Evolutionary conservation across 2,113 vertebrate genomes (phyloP), one percentile per base, ranked within the genome.

Genomic region (Nerophis ophidion): DNA sequence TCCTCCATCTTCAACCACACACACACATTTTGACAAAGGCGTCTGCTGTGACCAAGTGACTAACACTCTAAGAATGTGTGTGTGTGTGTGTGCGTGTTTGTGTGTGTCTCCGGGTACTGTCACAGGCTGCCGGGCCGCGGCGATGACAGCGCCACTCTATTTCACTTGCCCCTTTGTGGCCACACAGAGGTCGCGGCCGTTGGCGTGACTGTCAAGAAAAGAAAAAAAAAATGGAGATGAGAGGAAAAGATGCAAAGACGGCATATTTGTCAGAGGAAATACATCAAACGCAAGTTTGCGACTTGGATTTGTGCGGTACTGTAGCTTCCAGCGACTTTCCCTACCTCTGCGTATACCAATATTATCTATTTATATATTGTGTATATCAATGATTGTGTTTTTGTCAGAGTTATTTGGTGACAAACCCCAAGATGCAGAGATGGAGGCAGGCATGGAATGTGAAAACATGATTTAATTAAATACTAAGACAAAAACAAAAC

Each of bases 21-120:
- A n/a, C 61, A 60, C 45, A 65, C 49, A 72, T 52, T 52, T 71
- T 60, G 74, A 85, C 84, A 88, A 88, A 74, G 70, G 65, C 63
- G 74, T 79, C 77, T 81, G 78, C 72, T 86, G 74, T 83, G 70
- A 70, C 19, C 61, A 56, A 70, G 61, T 81, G 84, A 86, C 52
- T 77, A 75, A 84, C 74, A 68, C 81, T 74, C 53, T 63, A 84
- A 81, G 75, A 88, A 86, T 67, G 61, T 65, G 68, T 61, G 57
- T 81, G 74, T 64, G 66, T 54, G 57, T 77, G 74, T 81, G 53
- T 76, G 70, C 16, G 63, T 57, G 57, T 70, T 42, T 77, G 70
- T 61, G 63, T 66, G 57, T 47, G 63, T 61, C 42, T 12, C 65
- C 72, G 71, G 52, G 75, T 78, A 75, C 80, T 84, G 79, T 81